phyloP scores from a whole-genome alignment of 2,888 invertebrate genomes.

The Anoncus sp. region DNA sequence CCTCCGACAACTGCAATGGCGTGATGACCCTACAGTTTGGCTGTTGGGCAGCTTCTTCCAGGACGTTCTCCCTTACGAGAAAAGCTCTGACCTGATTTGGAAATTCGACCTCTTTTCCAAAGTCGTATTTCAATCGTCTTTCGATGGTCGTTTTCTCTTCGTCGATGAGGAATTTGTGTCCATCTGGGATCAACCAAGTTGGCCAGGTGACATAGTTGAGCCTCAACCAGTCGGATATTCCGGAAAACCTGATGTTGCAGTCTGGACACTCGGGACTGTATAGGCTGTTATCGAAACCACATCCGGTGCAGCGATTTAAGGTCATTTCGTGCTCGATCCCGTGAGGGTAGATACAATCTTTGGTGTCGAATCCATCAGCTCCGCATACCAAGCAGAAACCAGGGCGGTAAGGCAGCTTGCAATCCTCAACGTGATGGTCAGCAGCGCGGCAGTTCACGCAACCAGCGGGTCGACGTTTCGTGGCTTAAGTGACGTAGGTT shows the following conservation, averaged over 20 bases:
- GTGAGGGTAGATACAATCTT: constrained; percentile 48
- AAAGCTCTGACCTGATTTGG: constrained; percentile 14
- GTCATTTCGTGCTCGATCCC: constrained; percentile 42
- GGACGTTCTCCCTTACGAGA: constrained; percentile 41
- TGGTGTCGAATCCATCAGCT: constrained; percentile 45
- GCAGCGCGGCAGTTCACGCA: constrained; percentile 39
- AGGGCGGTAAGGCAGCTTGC: constrained; percentile 36
- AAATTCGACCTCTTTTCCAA: constrained; percentile 41
- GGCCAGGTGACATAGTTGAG: constrained; percentile 47
- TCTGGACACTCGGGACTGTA: constrained; percentile 52
- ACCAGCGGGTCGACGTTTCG: constrained; percentile 15
- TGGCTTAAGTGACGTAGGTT: constrained; percentile 36
- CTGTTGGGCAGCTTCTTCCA: background rate
- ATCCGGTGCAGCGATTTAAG: constrained; percentile 31
- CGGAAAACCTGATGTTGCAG: constrained; percentile 38
- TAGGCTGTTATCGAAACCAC: constrained; percentile 10
- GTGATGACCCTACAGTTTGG: background rate
- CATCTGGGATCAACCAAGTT: constrained; percentile 8
- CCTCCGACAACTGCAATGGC: constrained; percentile 6
- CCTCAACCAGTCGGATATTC: constrained; percentile 35
- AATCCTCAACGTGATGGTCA: constrained; percentile 23
- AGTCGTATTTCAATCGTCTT: no score
- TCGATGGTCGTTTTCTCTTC: no score
- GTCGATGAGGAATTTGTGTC: constrained; percentile 36
- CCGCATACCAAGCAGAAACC: constrained; percentile 43